Evolutionary conservation across 2,113 vertebrate genomes (phyloP), one percentile per base, ranked within the genome.

Genomic region (Microtus pennsylvanicus): DNA sequence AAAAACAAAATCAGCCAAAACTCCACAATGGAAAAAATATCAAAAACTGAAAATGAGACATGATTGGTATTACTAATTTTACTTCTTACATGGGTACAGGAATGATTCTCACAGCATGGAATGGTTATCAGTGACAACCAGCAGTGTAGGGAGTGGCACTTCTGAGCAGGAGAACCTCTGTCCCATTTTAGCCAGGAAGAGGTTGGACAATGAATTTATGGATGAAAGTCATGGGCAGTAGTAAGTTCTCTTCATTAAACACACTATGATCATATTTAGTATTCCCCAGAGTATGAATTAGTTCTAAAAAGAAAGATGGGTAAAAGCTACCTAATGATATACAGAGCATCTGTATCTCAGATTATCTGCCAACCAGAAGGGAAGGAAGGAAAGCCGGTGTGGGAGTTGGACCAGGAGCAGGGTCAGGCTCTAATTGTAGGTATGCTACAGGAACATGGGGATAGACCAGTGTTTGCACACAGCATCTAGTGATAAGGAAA

Each of bases 191-290:
- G 69, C 42, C n/a, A 12, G 83, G 21, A 80, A 76, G 7, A 10
- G 58, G 14, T 30, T 83, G 83, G 13, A 13, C 50, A 72, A 90
- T 30, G 81, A 10, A 35, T 35, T 67, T 45, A 47, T 11, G 33
- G 93, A 81, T 77, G 72, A 90, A 76, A 82, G 16, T 92, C 74
- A 70, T 58, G n/a, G 52, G 11, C 33, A 38, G 6, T 61, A 97
- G n/a, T n/a, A 81, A 33, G 61, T 92, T 10, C 88, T 11, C 70
- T 89, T 55, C 5, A 30, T 45, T 30, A 38, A 35, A 92, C 42
- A 69, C 55, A 70, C 50, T 35, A 82, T 69, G 70, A 70, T 78
- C 38, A 63, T 17, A 87, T 33, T 42, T 82, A 85, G 91, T 21
- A 24, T n/a, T 9, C 24, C 21, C 30, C 11, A 74, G 55, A 61